These are phyloP conservation scores for Cyclina sinensis DNA, from an alignment of 1,140 invertebrate species.

Conservation along the genomic window DNA sequence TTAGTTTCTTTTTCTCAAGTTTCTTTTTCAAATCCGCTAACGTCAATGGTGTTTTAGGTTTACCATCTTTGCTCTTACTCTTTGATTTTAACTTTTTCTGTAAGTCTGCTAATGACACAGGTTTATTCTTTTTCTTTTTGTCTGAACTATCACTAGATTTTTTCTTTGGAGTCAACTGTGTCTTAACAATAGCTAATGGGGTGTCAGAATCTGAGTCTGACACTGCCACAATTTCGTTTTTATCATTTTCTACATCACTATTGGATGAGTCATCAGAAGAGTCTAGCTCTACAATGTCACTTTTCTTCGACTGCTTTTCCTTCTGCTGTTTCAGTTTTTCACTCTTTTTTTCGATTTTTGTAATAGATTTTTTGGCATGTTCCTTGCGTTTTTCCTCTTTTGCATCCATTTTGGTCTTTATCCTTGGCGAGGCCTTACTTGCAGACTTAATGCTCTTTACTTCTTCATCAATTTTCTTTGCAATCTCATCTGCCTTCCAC, in stretches of 20 bases:
- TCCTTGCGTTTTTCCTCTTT: constrained; percentile 65
- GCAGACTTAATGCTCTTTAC: constrained; percentile 28
- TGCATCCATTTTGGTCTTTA: constrained; percentile 64
- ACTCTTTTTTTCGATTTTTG: constrained; percentile 58
- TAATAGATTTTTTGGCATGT: constrained; percentile 72
- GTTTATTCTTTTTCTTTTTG: constrained; percentile 67
- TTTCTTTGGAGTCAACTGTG: constrained; percentile 57
- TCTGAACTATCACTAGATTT: constrained; percentile 2
- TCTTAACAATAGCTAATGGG: constrained; percentile 45
- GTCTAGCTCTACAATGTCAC: constrained; percentile 32
- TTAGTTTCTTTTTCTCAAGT: constrained; percentile 70
- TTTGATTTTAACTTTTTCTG: constrained; percentile 65
- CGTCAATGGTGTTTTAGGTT: constrained; percentile 46
- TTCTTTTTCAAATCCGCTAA: constrained; percentile 61
- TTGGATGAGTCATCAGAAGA: constrained; percentile 55
- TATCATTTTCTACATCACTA: not conserved
- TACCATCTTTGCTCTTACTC: constrained; percentile 66
- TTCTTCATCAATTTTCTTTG: constrained; percentile 64
- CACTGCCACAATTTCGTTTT: not conserved
- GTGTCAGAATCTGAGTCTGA: constrained; percentile 63
- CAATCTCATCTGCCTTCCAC: constrained; percentile 65
- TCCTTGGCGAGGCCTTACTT: constrained; percentile 50
- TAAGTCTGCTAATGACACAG: constrained; percentile 52
- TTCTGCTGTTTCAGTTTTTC: constrained; percentile 40
- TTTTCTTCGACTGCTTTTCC: constrained; percentile 50